Evolutionary conservation across 2,888 invertebrate species (phyloP), one percentile per base, ranked within the genome.

Genomic region (Seira musarum): DNA sequence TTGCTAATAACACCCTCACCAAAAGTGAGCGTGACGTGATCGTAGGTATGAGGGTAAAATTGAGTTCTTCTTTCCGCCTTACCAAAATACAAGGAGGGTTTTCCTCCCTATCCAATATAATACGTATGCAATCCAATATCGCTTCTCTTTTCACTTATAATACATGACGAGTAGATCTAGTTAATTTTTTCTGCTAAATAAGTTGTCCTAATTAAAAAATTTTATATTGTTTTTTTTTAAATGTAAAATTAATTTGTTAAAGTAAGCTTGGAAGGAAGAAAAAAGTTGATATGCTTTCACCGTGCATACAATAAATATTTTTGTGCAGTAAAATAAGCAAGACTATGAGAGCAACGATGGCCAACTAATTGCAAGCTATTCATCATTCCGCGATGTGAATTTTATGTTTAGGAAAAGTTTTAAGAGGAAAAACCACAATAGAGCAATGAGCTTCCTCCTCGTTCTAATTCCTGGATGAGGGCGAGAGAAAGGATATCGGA

Each of bases 311-410:
- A 30, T 30, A 30, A 30, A 30, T 15, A 49, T 49, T 13, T n/a
- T n/a, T 3, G 49, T 49, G 49, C 30, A 49, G 15, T n/a, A n/a
- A n/a, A n/a, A n/a, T n/a, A 2, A 49, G 60, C 60, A 19, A 60
- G 2, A 60, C 2, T 2, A 8, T 21, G 17, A 60, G 60, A 5
- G 21, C 60, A 21, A 53, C 67, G 66, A 35, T 63, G 49, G 61
- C 67, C 60, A 78, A 80, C 80, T 80, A 80, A 80, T 80, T 80
- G 80, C 80, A 63, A 75, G 80, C 80, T 71, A 80, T 80, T 80
- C 75, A 80, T 80, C 80, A 80, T 80, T 57, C 35, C 66, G 25
- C 66, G 25, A 70, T 19, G 60, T 15, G 17, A 60, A 60, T 60
- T 60, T 60, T 71, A 71, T 71, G 71, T 22, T 63, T 60, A 57